Conservation (phyloP, 1,140 invertebrate species). For the Carcinoscorpius rotundicauda region DNA sequence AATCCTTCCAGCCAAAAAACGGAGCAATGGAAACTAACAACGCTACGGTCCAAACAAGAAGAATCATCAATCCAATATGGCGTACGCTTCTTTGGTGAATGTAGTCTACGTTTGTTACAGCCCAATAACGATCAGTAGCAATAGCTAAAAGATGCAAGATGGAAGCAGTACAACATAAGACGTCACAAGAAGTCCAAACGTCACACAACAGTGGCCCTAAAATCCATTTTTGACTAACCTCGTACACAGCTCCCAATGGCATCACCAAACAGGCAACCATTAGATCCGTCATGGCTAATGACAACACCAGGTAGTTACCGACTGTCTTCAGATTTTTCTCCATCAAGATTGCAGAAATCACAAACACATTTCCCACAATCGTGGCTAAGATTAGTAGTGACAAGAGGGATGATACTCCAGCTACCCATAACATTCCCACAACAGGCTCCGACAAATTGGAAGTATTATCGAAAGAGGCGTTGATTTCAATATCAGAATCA, state of each 20-base stretch:
- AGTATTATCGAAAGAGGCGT: no score
- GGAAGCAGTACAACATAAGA: constrained; percentile 84
- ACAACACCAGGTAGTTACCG: constrained; percentile 76
- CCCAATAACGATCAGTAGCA: constrained; percentile 90
- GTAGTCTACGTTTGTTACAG: constrained; percentile 89
- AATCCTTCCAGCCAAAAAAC: constrained; percentile 73
- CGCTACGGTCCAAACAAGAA: constrained; percentile 74
- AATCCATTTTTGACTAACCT: constrained; percentile 60
- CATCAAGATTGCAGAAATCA: constrained; percentile 78
- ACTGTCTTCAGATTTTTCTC: constrained; percentile 77
- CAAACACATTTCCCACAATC: constrained; percentile 73
- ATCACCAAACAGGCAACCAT: constrained; percentile 74
- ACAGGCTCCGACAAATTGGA: no score
- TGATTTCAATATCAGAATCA: no score
- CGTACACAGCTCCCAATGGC: constrained; percentile 70
- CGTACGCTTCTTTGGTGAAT: constrained; percentile 69
- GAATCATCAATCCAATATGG: constrained; percentile 80
- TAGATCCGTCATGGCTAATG: constrained; percentile 70
- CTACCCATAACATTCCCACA: no score
- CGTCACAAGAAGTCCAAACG: constrained; percentile 85
- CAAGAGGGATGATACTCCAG: no score
- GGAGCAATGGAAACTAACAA: constrained; percentile 78
- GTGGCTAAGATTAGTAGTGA: constrained; percentile 18
- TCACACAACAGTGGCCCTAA: constrained; percentile 76
- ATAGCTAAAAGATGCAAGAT: constrained; percentile 88